Percentiles rank a stretch among this genome's conserved stretches.
Evolutionary conservation across 1,140 invertebrate genomes (phyloP).

Genomic region (Heliconius hewitsoni): DNA sequence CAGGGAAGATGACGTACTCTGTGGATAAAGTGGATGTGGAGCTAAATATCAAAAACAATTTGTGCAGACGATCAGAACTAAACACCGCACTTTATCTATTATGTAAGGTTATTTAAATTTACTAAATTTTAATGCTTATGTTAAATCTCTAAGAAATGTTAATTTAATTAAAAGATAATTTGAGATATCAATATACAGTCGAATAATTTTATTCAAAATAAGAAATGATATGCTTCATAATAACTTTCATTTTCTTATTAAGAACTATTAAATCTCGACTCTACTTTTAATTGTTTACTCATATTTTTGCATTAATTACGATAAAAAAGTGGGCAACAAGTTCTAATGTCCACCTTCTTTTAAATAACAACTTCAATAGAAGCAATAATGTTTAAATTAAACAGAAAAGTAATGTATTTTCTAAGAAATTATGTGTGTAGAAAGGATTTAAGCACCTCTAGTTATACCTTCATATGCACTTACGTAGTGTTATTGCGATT

Average conservation of each 20-base stretch:
- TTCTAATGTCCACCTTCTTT: neutral
- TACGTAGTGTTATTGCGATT: neutral
- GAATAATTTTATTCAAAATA: too few species aligned
- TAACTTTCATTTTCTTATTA: neutral
- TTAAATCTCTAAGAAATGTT: neutral
- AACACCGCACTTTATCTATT: too few species aligned
- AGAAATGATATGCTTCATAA: neutral
- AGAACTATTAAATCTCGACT: neutral
- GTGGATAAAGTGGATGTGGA: too few species aligned
- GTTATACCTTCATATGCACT: slow-evolving; percentile 8
- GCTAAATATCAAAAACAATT: too few species aligned
- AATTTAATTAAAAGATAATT: neutral
- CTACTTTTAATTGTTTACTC: neutral
- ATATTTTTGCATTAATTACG: neutral
- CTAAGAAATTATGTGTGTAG: slow-evolving; percentile 4
- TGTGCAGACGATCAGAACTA: too few species aligned
- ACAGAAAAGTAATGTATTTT: neutral
- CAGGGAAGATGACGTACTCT: too few species aligned
- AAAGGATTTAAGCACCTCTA: slow-evolving; percentile 12
- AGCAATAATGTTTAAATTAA: slow-evolving; percentile 6
- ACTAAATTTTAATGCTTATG: too few species aligned
- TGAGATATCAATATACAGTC: too few species aligned
- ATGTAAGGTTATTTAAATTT: too few species aligned
- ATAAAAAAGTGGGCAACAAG: neutral
- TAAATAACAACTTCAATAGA: slow-evolving; percentile 1